Percentiles rank a stretch among this genome's conserved stretches.
Conservation (phyloP, 2,113 vertebrate species). For the Platichthys flesus region DNA sequence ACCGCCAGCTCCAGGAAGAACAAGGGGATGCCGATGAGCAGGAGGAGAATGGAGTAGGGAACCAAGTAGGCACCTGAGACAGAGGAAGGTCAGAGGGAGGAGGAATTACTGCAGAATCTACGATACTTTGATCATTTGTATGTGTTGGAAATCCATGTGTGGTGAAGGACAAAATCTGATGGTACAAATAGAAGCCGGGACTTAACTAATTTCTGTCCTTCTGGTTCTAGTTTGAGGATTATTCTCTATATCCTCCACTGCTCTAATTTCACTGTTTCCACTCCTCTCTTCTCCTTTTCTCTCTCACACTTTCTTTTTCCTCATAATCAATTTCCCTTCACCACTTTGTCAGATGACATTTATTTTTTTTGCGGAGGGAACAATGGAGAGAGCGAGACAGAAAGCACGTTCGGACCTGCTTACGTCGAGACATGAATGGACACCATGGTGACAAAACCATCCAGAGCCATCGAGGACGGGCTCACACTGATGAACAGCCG, state of each 20-base stretch:
- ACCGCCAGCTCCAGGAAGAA: conserved; percentile 98
- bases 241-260: background rate
- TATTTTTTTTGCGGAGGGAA: conserved; percentile 16
- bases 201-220: background rate
- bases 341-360: background rate
- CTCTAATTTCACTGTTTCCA: conserved; percentile 3
- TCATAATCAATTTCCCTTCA: conserved; percentile 9
- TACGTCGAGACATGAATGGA: conserved; percentile 66
- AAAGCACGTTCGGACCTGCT: conserved; percentile 46
- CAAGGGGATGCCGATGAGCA: conserved; percentile 95
- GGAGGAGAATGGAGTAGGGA: conserved; percentile 93
- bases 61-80: conserved; percentile 93
- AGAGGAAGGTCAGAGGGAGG: background rate
- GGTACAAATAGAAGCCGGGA: conserved; percentile 4
- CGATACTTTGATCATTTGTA: background rate
- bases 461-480: conserved; percentile 43
- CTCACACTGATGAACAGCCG: conserved; percentile 18
- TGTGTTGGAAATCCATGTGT: background rate
- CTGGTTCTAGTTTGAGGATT: conserved; percentile 30
- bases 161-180: conserved; percentile 24
- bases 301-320: background rate
- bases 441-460: conserved; percentile 73
- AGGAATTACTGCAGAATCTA: background rate
- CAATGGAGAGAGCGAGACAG: conserved; percentile 15
- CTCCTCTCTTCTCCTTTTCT: background rate